These are phyloP conservation scores for Andrena minutula DNA, from an alignment of 2,888 invertebrate species.

Conservation along the genomic window DNA sequence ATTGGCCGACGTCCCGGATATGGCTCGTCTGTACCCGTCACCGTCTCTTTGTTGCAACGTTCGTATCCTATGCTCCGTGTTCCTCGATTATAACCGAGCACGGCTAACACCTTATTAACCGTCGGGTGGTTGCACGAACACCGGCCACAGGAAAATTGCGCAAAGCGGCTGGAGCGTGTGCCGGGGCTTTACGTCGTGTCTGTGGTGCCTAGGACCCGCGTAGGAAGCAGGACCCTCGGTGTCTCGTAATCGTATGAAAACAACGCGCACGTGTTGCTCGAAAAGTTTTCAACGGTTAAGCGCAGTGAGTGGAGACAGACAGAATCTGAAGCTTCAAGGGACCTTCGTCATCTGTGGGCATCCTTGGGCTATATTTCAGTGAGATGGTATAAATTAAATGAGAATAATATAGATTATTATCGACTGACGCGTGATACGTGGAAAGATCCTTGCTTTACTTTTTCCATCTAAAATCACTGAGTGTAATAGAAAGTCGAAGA, in stretches of 20 bases:
- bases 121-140: constrained; percentile 63
- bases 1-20: constrained; percentile 81
- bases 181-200: constrained; percentile 41
- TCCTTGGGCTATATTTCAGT: no score
- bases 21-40: constrained; percentile 81
- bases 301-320: not conserved
- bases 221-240: constrained; percentile 29
- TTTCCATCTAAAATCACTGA: no score
- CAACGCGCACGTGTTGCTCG: not conserved
- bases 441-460: no score
- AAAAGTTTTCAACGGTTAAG: not conserved
- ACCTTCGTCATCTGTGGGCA: no score
- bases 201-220: constrained; percentile 19
- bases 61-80: constrained; percentile 72
- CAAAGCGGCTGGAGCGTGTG: constrained; percentile 56
- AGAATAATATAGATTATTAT: no score
- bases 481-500: no score
- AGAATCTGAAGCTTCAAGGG: not conserved
- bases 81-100: constrained; percentile 69
- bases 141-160: constrained; percentile 70
- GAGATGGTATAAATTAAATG: no score
- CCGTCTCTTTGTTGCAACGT: constrained; percentile 77
- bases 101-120: constrained; percentile 73
- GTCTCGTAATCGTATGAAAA: constrained; percentile 25
- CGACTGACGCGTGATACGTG: no score